Conservation (phyloP, 1,140 invertebrate genomes). For the Paralvinella palmiformis region DNA sequence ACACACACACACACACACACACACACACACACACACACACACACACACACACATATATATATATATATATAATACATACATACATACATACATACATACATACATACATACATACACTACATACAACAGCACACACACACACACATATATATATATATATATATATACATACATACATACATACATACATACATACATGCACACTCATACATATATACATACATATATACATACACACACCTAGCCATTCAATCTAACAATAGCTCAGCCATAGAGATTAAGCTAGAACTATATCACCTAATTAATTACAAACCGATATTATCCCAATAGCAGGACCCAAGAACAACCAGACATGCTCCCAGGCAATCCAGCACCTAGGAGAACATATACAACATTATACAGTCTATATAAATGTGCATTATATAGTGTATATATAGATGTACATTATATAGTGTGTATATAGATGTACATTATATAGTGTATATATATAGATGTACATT, state of each 20-base stretch:
- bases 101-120: neutral
- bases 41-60: constrained; percentile 14
- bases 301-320: constrained; percentile 31
- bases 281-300: neutral
- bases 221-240: neutral
- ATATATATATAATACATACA: neutral
- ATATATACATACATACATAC: neutral
- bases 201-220: too few species aligned
- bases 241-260: neutral
- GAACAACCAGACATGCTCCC: constrained; percentile 45
- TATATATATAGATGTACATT: neutral
- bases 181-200: neutral
- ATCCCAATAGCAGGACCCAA: constrained; percentile 44
- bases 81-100: neutral
- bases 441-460: neutral
- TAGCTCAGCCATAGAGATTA: neutral
- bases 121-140: neutral
- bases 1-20: constrained; percentile 20
- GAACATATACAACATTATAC: neutral
- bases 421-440: neutral
- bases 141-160: neutral
- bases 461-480: neutral
- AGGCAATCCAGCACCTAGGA: constrained; percentile 45
- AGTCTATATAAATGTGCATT: neutral
- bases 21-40: constrained; percentile 15